Percentiles rank a stretch among this genome's conserved stretches.
Conservation (phyloP, 2,888 invertebrate genomes). For the Theristus sp. region DNA sequence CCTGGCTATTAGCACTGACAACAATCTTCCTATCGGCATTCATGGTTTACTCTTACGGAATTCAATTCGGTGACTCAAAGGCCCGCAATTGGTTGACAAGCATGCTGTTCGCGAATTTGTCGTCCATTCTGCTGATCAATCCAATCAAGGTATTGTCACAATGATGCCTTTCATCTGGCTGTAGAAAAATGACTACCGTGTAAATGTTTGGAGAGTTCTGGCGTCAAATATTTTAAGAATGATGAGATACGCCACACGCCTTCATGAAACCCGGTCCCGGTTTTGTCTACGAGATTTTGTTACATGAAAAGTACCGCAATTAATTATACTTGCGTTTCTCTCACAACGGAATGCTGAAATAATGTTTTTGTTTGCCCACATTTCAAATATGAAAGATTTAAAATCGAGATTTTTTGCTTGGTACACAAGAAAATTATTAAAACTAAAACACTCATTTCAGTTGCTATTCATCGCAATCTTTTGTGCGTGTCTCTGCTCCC, state of each 20-base stretch:
- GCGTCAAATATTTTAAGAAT: no score
- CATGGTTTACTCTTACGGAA: slow-evolving; percentile 35
- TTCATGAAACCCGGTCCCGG: no score
- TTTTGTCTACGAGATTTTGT: no score
- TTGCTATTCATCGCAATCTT: neutral
- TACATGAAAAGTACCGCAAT: no score
- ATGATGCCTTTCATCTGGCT: neutral
- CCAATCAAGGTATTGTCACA: slow-evolving; percentile 37
- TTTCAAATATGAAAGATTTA: no score
- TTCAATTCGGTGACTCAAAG: slow-evolving; percentile 35
- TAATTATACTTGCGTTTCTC: no score
- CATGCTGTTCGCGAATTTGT: slow-evolving; percentile 34
- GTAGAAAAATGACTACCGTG: neutral
- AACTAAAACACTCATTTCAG: neutral
- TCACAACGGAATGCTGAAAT: no score
- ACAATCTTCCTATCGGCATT: slow-evolving; percentile 29
- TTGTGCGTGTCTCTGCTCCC: neutral
- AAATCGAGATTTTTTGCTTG: no score
- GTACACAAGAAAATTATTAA: no score
- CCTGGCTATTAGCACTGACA: slow-evolving; percentile 33
- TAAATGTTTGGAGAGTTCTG: no score
- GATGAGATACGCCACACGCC: no score
- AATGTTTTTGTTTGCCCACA: no score
- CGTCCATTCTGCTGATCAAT: slow-evolving; percentile 36
- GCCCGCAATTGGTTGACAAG: slow-evolving; percentile 37